phyloP scores from a whole-genome alignment of 2,797 vertebrate genomes.

The Melanotaenia trifasciata region DNA sequence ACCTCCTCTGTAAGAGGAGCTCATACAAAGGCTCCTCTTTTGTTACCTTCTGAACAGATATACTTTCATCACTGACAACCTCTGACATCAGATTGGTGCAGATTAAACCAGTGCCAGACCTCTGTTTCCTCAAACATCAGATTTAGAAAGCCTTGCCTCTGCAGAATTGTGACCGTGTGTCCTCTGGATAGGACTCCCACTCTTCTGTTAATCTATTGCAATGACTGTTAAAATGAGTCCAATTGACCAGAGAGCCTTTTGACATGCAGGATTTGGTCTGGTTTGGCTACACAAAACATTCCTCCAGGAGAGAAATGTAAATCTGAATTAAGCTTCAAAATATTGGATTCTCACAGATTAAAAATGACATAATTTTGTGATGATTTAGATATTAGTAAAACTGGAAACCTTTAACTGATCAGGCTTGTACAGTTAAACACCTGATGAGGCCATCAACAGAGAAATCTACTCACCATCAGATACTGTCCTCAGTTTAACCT shows the following conservation, averaged over 20 bases:
- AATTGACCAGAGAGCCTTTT: constrained; percentile 19
- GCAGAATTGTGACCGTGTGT: constrained; percentile 6
- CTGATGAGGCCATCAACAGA: neutral
- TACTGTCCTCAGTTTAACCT: constrained; percentile 4
- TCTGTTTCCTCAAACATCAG: constrained; percentile 13
- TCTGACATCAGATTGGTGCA: constrained; percentile 13
- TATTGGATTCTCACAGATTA: neutral
- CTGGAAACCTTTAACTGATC: neutral
- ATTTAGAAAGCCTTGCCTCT: constrained; percentile 11
- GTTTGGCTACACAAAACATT: constrained; percentile 4
- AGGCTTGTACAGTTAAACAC: neutral
- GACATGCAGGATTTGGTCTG: constrained; percentile 2
- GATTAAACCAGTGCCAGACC: constrained; percentile 4
- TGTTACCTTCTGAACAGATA: neutral
- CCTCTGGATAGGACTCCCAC: constrained; percentile 19
- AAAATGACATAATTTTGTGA: neutral
- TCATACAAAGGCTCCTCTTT: constrained; percentile 12
- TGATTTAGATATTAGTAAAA: neutral
- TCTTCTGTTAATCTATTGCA: constrained; percentile 21
- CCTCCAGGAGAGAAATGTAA: constrained; percentile 5
- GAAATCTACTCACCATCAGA: neutral
- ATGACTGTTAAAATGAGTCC: constrained; percentile 19
- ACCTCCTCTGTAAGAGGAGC: constrained; percentile 24
- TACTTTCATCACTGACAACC: constrained; percentile 5
- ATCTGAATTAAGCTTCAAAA: neutral